Evolutionary conservation across 1,140 invertebrate genomes (phyloP).

Genomic region (Lutraria rhynchaena): DNA sequence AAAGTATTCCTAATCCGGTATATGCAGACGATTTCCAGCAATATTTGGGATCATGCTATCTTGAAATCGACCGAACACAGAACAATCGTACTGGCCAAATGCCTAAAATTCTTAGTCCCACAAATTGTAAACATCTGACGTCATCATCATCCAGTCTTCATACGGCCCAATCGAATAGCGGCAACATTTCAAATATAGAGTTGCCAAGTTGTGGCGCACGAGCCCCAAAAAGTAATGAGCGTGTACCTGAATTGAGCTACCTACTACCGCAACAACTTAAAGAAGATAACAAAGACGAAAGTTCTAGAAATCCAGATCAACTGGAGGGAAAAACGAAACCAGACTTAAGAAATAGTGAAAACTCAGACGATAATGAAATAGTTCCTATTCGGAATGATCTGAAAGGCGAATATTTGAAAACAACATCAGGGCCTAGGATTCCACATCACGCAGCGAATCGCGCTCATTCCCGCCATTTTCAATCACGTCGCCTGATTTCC

Average conservation of each 20-base stretch:
- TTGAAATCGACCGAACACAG: slow-evolving; percentile 8
- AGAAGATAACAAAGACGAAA: no score
- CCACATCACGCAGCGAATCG: no score
- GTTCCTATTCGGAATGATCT: slow-evolving; percentile 19
- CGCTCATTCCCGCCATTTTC: no score
- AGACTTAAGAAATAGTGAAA: background rate
- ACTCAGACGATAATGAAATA: background rate
- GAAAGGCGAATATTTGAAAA: background rate
- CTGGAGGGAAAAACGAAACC: background rate
- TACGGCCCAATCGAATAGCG: no score
- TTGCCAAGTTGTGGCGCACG: background rate
- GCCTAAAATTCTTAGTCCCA: background rate
- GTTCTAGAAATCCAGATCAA: no score
- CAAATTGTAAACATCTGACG: background rate
- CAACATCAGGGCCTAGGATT: no score
- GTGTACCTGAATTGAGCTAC: background rate
- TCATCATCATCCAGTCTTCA: no score
- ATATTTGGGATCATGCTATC: slow-evolving; percentile 21
- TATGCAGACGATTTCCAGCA: slow-evolving; percentile 44
- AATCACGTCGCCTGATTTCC: background rate
- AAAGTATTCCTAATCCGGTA: slow-evolving; percentile 1
- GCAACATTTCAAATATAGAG: background rate
- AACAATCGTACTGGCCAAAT: background rate
- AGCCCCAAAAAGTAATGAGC: background rate
- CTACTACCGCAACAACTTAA: background rate